phyloP scores from a whole-genome alignment of 2,113 vertebrate species.

The Corynorhinus townsendii region DNA sequence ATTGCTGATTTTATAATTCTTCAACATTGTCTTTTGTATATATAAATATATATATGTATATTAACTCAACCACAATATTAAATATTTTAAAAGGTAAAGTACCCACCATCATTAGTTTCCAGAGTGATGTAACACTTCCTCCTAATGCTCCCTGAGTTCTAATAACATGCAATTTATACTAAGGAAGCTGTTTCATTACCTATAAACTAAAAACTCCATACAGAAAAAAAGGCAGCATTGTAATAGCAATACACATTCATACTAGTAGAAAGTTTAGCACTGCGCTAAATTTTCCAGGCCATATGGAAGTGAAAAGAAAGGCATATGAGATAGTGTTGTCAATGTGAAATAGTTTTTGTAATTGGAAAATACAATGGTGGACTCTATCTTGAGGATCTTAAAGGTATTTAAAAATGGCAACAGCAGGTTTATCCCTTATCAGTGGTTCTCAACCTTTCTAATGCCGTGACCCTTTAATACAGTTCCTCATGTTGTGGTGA shows the following conservation, averaged over 20 bases:
- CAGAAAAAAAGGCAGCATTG: neutral
- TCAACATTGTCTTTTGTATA: neutral
- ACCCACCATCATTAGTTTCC: neutral
- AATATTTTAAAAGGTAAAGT: neutral
- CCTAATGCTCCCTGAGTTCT: neutral
- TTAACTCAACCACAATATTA: neutral
- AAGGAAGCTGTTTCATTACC: neutral
- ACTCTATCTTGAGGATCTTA: neutral
- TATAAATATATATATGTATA: neutral
- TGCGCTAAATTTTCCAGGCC: neutral
- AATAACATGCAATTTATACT: neutral
- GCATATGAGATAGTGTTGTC: neutral
- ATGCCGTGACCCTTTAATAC: too few relatives aligned
- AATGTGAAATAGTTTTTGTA: neutral
- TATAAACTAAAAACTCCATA: neutral
- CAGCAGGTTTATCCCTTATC: neutral
- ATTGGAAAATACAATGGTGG: neutral
- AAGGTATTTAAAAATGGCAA: conserved; percentile 14
- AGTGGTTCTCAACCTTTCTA: too few relatives aligned
- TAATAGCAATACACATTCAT: neutral
- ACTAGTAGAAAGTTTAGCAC: neutral
- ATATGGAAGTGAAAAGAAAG: neutral
- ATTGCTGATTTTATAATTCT: neutral
- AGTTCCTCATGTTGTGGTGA: too few relatives aligned
- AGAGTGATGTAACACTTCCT: neutral